phyloP scores from a whole-genome alignment of 1,140 invertebrate genomes.

The Hestina assimilis region DNA sequence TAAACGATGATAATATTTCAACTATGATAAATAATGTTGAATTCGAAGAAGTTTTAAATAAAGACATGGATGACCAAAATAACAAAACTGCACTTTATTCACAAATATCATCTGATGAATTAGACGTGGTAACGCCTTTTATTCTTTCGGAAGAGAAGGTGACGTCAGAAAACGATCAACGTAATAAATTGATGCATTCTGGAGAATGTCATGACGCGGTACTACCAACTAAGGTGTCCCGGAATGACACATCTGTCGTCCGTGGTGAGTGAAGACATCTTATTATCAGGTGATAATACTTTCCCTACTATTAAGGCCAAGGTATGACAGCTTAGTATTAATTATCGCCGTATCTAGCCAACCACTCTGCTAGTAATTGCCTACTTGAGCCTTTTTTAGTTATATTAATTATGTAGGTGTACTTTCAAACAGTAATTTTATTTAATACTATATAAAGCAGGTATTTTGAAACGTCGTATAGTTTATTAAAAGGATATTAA shows the following conservation, averaged over 20 bases:
- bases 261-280: slow-evolving; percentile 77
- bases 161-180: slow-evolving; percentile 23
- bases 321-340: slow-evolving; percentile 58
- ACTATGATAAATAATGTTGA: slow-evolving; percentile 9
- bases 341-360: slow-evolving; percentile 44
- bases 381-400: slow-evolving; percentile 6
- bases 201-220: slow-evolving; percentile 67
- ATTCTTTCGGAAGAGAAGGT: slow-evolving; percentile 21
- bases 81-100: neutral
- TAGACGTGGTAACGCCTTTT: slow-evolving; percentile 61
- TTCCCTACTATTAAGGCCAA: slow-evolving; percentile 69
- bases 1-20: slow-evolving; percentile 10
- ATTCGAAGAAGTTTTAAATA: neutral
- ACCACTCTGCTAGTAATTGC: slow-evolving; percentile 37
- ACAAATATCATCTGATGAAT: slow-evolving; percentile 50
- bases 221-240: slow-evolving; percentile 61
- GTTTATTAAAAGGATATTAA: too few relatives aligned
- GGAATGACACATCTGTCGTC: slow-evolving; percentile 64
- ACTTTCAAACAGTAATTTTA: too few relatives aligned
- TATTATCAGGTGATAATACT: slow-evolving; percentile 74
- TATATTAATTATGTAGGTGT: neutral
- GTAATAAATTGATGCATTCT: slow-evolving; percentile 52
- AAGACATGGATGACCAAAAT: too few relatives aligned
- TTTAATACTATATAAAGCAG: too few relatives aligned
- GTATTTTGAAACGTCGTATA: too few relatives aligned